Conservation (phyloP, 2,113 vertebrate genomes). For the Peucedramus taeniatus region DNA sequence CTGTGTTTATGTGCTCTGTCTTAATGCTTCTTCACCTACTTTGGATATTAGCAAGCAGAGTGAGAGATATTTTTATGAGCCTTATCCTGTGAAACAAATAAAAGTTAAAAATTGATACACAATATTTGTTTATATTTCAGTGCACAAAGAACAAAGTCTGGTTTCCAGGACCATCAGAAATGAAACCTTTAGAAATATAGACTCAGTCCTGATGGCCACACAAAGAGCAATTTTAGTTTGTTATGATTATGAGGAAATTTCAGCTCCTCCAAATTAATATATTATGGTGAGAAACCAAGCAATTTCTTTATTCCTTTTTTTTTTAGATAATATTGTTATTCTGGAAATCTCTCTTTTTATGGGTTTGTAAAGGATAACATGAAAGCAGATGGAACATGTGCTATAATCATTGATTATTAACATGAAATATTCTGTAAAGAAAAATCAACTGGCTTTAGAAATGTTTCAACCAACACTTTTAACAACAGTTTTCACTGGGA, state of each 20-base stretch:
- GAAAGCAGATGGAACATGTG: background rate
- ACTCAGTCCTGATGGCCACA: background rate
- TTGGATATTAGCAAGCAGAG: background rate
- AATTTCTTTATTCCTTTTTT: background rate
- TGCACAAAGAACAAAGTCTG: background rate
- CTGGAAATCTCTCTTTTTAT: background rate
- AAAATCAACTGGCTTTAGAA: background rate
- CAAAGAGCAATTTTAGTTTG: background rate
- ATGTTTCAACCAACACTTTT: background rate
- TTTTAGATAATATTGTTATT: background rate
- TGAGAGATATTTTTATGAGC: background rate
- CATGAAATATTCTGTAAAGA: background rate
- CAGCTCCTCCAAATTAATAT: background rate
- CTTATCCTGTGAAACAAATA: background rate
- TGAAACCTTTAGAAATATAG: background rate
- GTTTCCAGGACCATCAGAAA: background rate
- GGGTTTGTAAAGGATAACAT: background rate
- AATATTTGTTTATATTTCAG: background rate
- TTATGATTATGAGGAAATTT: background rate
- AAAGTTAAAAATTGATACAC: background rate
- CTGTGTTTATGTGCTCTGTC: background rate
- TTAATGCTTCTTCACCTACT: background rate
- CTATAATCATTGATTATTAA: background rate
- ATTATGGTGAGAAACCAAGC: background rate
- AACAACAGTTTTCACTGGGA: background rate